Base-by-base conservation (phyloP, 92 coral and sea anemone species). In the Epizoanthus illoricatus region DNA sequence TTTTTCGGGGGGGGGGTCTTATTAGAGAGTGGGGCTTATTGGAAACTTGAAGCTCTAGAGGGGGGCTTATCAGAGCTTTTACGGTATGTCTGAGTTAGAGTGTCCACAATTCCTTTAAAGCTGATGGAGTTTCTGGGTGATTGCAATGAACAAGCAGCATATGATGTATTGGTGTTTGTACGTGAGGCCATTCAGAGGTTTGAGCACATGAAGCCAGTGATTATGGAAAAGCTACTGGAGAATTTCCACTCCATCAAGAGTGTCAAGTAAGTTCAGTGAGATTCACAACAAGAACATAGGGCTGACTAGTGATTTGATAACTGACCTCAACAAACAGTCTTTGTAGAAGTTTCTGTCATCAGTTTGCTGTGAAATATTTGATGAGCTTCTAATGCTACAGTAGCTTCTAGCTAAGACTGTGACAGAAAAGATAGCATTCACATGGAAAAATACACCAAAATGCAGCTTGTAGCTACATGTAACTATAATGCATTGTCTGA, bases 61-160 rank as follows among this genome's bases (percentile, higher is more conserved):
- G n/a, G n/a, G n/a, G n/a, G n/a, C n/a, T n/a, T n/a, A n/a, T n/a
- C n/a, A n/a, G n/a, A n/a, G n/a, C n/a, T n/a, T n/a, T n/a, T n/a
- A n/a, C n/a, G n/a, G n/a, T n/a, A n/a, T n/a, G 70, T 78, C 21
- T 61, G 10, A n/a, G n/a, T n/a, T n/a, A 18, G 3, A 4, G 4
- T 62, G 13, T 62, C 21, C 28, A 20, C 13, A 33, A 5, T 5
- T 42, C 45, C 59, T 7, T 12, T 62, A 9, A 81, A 96, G 99
- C 75, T 96, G 90, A 96, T 96, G 99, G 99, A 96, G 86, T 96
- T 96, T 88, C 85, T 96, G 41, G 99, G 99, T 15, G 99, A 96
- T 72, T 81, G 94, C n/a, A 96, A 96, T 69, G 99, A 96, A 67
- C 98, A 96, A 73, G 99, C 99, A 42, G 99, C 99, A 8, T 88